Base-by-base conservation (phyloP, 2,797 vertebrate genomes). In the Melanitta fusca region DNA sequence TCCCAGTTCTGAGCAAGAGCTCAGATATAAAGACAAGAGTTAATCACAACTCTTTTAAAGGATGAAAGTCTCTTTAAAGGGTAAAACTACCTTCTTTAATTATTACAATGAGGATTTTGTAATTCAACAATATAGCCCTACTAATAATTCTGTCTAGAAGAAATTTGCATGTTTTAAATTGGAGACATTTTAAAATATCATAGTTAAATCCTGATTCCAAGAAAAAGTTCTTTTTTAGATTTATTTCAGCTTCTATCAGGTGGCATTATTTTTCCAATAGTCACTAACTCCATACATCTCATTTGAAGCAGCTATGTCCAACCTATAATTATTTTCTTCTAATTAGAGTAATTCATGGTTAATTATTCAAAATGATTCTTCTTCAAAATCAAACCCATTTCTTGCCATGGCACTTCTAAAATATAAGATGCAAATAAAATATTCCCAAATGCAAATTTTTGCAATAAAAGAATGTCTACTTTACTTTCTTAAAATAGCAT, bases 321-420 rank as follows among this genome's bases (percentile, higher is more conserved):
- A 98, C 97, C 97, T 98, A 98, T 98, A 98, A 99, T 99, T 98
- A 99, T 98, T 98, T 98, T 97, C 97, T 97, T 97, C 97, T 98
- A 98, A 98, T 98, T 97, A 98, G 97, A 98, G 98, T 98, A 98
- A 99, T 98, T 98, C 97, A 98, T 97, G 93, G 98, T 98, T 98
- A 98, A 98, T 98, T 98, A 98, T 98, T 98, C 98, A 97, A 97
- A 98, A 98, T 22, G 89, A 96, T 96, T 97, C 91, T 95, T 97
- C 94, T 97, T 97, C 92, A 97, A 97, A 97, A 97, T 97, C 96
- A 96, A 98, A 96, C 87, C 80, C 75, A 82, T 91, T 97, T 97
- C 94, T 96, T 96, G 82, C 97, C 96, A 97, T 98, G 98, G 94
- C 97, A 98, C 97, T 98, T 98, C 96, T 97, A 97, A 94, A 91